A percentile compares a stretch with the other conserved stretches of the same genome.
phyloP scores from a whole-genome alignment of 2,888 invertebrate species.

The Eupeodes latifasciatus region DNA sequence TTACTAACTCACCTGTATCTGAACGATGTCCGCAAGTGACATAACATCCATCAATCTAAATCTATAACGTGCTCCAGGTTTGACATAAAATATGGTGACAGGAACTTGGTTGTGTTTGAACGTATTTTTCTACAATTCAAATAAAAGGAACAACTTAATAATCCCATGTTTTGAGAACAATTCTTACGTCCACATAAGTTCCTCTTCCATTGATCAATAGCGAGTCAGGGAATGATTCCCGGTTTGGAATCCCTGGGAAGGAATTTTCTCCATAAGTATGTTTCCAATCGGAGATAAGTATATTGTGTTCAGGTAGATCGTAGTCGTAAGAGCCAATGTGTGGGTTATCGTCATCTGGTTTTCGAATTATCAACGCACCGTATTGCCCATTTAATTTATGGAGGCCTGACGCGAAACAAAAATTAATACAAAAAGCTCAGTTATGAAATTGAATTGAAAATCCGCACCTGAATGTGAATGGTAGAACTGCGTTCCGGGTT shows the following conservation, averaged over 20 bases:
- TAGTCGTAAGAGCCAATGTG: conserved; percentile 88
- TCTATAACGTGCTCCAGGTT: no score
- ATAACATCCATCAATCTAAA: no score
- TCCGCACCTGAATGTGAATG: conserved; percentile 76
- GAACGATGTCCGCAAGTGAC: no score
- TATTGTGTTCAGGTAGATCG: conserved; percentile 89
- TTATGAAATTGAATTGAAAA: neutral
- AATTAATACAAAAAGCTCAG: no score
- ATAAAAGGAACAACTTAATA: no score
- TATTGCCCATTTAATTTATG: conserved; percentile 93
- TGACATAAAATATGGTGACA: no score
- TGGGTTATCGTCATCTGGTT: conserved; percentile 86
- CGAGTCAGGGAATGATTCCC: conserved; percentile 76
- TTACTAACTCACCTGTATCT: no score
- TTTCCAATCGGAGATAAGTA: conserved; percentile 92
- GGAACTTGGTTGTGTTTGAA: no score
- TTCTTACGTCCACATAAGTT: no score
- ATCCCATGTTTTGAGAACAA: no score
- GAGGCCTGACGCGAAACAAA: conserved; percentile 84
- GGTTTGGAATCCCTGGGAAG: conserved; percentile 79
- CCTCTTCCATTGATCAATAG: no score
- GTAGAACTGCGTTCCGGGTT: conserved; percentile 94
- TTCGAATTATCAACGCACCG: conserved; percentile 89
- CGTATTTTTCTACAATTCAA: no score
- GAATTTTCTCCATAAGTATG: conserved; percentile 85